Conservation (phyloP, 1,140 invertebrate species). For the Microplitis demolitor region DNA sequence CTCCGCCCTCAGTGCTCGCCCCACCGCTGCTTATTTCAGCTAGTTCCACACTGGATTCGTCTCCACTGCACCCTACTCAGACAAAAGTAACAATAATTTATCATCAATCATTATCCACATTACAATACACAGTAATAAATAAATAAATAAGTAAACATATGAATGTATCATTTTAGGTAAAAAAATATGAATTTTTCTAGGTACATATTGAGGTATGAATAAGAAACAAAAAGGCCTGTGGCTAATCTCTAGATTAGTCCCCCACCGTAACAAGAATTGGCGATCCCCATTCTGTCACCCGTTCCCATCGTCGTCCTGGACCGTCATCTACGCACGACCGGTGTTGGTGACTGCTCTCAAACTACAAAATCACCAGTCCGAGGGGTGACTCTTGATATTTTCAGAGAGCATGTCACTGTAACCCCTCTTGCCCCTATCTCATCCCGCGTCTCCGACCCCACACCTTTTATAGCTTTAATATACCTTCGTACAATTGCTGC, state of each 20-base stretch:
- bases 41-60: conserved; percentile 56
- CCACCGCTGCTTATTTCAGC: conserved; percentile 55
- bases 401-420: background rate
- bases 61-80: conserved; percentile 57
- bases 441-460: background rate
- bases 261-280: conserved; percentile 15
- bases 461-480: background rate
- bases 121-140: no score
- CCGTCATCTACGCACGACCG: background rate
- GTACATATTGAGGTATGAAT: no score
- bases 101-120: no score
- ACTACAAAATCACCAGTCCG: conserved; percentile 11
- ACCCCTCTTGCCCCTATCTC: background rate
- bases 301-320: conserved; percentile 4
- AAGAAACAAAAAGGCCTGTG: conserved; percentile 15
- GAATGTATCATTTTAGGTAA: no score
- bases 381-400: conserved; percentile 22
- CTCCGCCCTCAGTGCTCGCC: conserved; percentile 28
- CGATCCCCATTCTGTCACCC: background rate
- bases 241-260: conserved; percentile 12
- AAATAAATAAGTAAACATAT: no score
- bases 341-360: conserved; percentile 10
- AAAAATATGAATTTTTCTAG: background rate
- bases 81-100: background rate
- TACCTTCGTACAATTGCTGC: no score